phyloP scores from a whole-genome alignment of 2,113 vertebrate species.

The Lepus timidus region DNA sequence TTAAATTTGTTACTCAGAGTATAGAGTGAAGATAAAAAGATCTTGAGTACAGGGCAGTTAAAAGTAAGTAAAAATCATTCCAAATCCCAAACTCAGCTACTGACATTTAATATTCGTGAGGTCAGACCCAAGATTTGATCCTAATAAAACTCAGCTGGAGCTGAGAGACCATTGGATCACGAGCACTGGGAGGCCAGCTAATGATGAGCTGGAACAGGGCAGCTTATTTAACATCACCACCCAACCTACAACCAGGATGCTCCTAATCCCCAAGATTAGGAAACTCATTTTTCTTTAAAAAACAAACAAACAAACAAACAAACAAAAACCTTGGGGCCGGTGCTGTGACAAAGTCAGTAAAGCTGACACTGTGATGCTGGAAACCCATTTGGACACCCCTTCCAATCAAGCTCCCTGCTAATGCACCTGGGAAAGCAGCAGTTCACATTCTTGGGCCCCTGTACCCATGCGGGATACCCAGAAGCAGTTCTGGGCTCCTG shows the following conservation, averaged over 20 bases:
- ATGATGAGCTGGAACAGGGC: not conserved
- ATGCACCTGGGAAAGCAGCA: no score
- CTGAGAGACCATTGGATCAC: not conserved
- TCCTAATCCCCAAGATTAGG: not conserved
- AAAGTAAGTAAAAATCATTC: not conserved
- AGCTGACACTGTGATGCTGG: no score
- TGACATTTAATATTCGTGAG: not conserved
- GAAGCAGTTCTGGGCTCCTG: no score
- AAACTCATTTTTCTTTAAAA: not conserved
- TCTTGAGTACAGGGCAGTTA: not conserved
- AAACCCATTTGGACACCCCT: no score
- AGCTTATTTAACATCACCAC: not conserved
- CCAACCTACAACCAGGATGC: fast-evolving
- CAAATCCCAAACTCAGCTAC: not conserved
- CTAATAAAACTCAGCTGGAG: not conserved
- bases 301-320: not conserved
- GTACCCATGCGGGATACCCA: no score
- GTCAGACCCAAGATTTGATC: not conserved
- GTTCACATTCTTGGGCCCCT: no score
- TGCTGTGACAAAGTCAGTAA: no score
- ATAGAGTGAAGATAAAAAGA: not conserved
- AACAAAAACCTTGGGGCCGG: no score
- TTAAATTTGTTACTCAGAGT: not conserved
- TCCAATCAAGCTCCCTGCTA: no score
- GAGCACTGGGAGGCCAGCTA: not conserved